These are phyloP conservation scores for Seira sanloemensis DNA, from an alignment of 2,888 invertebrate genomes.

Conservation along the genomic window DNA sequence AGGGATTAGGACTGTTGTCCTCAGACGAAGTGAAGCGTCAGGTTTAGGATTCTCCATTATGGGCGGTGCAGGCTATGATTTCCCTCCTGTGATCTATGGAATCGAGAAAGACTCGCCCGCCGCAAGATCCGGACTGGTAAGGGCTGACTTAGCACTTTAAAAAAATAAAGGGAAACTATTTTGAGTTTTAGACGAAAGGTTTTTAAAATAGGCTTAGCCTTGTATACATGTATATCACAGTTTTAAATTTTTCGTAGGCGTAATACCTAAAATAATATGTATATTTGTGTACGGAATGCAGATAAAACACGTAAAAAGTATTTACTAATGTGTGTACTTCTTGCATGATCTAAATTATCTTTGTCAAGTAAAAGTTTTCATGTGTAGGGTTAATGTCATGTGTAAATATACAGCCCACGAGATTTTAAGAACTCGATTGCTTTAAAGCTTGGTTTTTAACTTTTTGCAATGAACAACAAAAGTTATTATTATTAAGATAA, in stretches of 20 bases:
- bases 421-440: too few relatives aligned
- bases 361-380: too few relatives aligned
- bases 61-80: conserved; percentile 86
- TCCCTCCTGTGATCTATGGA: conserved; percentile 95
- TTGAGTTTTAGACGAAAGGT: not conserved
- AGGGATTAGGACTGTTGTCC: conserved; percentile 71
- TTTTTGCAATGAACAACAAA: too few relatives aligned
- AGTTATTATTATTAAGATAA: too few relatives aligned
- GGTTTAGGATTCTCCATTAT: conserved; percentile 91
- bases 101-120: conserved; percentile 95
- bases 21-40: conserved; percentile 70
- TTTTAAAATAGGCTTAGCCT: not conserved
- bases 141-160: too few relatives aligned
- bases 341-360: too few relatives aligned
- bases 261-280: not conserved
- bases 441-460: too few relatives aligned
- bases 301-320: not conserved
- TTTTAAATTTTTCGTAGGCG: not conserved
- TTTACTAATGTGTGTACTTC: not conserved
- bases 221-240: not conserved
- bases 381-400: too few relatives aligned
- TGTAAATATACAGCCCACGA: too few relatives aligned
- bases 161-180: too few relatives aligned
- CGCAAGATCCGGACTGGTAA: conserved; percentile 91
- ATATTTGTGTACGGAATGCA: not conserved